Conservation (phyloP, 2,888 invertebrate genomes). For the Coremacera marginata region DNA sequence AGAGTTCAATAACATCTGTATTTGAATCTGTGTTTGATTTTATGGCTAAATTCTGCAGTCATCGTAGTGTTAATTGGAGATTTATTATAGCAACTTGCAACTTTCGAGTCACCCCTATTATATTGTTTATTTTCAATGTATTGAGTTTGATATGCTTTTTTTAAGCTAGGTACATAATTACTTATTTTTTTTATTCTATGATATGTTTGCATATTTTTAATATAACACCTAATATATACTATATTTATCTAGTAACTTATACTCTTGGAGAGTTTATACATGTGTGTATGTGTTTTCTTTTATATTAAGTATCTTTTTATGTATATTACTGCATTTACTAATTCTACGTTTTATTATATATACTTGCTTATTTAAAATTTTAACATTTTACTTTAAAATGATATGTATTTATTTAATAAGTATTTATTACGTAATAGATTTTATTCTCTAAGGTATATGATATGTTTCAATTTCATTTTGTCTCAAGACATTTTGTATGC, state of each 20-base stretch:
- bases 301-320: conserved; percentile 41
- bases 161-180: conserved; percentile 25
- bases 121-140: neutral
- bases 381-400: conserved; percentile 56
- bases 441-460: conserved; percentile 38
- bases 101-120: too few species aligned
- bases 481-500: conserved; percentile 18
- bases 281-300: conserved; percentile 36
- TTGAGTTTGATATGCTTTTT: neutral
- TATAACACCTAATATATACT: conserved; percentile 14
- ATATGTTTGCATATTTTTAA: conserved; percentile 44
- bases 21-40: too few species aligned
- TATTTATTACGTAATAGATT: neutral
- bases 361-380: conserved; percentile 47
- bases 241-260: conserved; percentile 45
- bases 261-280: conserved; percentile 57
- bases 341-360: conserved; percentile 45
- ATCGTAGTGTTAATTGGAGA: too few species aligned
- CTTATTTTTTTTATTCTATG: conserved; percentile 37
- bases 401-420: conserved; percentile 58
- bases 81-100: too few species aligned
- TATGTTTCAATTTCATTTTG: conserved; percentile 41
- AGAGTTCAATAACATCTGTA: too few species aligned
- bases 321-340: conserved; percentile 28
- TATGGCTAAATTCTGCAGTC: too few species aligned